Evolutionary conservation across 2,113 vertebrate species (phyloP), one percentile per base, ranked within the genome.

Genomic region (Nycticebus coucang): DNA sequence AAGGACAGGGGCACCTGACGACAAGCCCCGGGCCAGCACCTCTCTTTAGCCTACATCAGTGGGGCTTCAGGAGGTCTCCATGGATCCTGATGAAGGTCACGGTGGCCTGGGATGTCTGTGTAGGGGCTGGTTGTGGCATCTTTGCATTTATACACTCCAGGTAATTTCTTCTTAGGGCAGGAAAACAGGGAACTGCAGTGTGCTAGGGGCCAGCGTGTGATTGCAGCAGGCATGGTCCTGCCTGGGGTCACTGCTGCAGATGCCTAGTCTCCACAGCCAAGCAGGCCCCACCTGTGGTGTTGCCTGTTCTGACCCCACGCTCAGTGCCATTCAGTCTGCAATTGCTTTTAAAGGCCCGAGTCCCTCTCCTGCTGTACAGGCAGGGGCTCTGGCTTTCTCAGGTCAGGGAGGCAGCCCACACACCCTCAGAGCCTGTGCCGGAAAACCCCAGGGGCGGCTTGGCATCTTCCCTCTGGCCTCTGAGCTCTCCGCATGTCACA

Each of bases 401-500:
- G 5, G 15, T 41, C 55, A 35, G 80, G 28, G 57, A 41, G 55
- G 30, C 77, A 66, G 22, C 64, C 9, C 7, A 2, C 1, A 3
- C 2, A 2, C 57, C 50, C 41, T 55, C 18, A 10, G 79, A 4
- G 26, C 9, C 22, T 2, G 21, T 1, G 3, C 28, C 9, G 8
- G 30, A 28, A 74, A 22, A 41, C 14, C 30, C 66, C 21, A 5
- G 50, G 15, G 55, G 4, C 5, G 24, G n/a, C 71, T 68, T 10
- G 50, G 6, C 22, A 7, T 26, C n/a, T 30, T 5, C 9, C 21
- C 5, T 4, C 0, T 0, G 14, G 45, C 37, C 35, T 64, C 80
- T 0, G 28, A 5, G 5, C 33, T 13, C 50, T n/a, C 15, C 2
- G 6, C 1, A 0, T 6, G 2, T 2, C 2, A 14, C 8, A 0